Base-by-base conservation (phyloP, 2,888 invertebrate species). In the Junonia oenone region DNA sequence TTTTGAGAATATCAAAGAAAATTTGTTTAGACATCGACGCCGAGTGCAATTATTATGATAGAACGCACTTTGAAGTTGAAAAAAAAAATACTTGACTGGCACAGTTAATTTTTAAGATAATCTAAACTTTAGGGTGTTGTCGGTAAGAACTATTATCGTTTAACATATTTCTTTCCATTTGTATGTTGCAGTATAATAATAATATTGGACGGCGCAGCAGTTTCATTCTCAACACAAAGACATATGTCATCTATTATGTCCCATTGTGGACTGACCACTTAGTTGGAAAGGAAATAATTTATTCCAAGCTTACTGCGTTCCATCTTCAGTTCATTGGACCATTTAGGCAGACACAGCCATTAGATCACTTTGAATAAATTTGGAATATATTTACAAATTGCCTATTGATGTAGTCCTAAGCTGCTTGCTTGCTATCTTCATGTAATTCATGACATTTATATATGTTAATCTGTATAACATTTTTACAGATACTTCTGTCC, bases 281-380 rank as follows among this genome's bases (percentile, higher is more conserved):
- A 83, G 75, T 68, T 73, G 56, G 69, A 77, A 79, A 84, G 84
- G 84, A 86, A 84, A 84, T 85, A 75, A 83, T 83, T 86, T 87
- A 83, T 88, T 86, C 77, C 79, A 73, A 74, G 68, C 71, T 63
- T 67, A 72, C 72, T 68, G 69, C 65, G 66, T 63, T 72, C 71
- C 70, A 66, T 69, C 68, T 69, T 68, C 59, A 59, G 64, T 65
- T 64, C 67, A 67, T 66, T 66, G 64, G 58, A 61, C 61, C 59
- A 65, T 65, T 68, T 63, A 61, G 48, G 48, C 59, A 49, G 46
- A 51, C 46, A 56, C 50, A 37, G 48, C 51, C 52, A 51, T 51
- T 57, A 46, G 46, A 40, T 45, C 45, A 55, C 52, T 56, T 55
- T 62, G 51, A 59, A 61, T 61, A 58, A 58, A 58, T 49, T 45